Percentiles rank a stretch among this genome's conserved stretches.
Evolutionary conservation across 2,113 vertebrate species (phyloP).

Genomic region (Eclectus roratus): DNA sequence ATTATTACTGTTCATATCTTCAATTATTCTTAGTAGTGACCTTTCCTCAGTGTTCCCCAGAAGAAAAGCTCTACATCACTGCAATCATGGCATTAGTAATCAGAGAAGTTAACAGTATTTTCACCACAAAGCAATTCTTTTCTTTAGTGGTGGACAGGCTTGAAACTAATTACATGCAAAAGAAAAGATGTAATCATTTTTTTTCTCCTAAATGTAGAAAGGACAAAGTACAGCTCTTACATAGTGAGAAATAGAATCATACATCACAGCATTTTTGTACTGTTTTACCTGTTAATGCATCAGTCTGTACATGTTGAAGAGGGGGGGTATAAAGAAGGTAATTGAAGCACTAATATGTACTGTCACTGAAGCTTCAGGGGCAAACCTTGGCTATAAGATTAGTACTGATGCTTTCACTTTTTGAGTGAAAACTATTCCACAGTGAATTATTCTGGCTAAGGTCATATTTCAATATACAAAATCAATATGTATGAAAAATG

Average conservation of each 20-base stretch:
- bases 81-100: not conserved
- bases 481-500: not conserved
- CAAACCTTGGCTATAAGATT: not conserved
- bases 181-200: not conserved
- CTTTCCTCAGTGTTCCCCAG: not conserved
- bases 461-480: not conserved
- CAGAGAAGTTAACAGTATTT: not conserved
- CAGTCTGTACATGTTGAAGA: not conserved
- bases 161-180: not conserved
- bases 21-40: conserved; percentile 11
- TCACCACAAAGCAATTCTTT: not conserved
- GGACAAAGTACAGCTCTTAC: not conserved
- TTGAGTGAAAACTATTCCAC: not conserved
- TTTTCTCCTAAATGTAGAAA: not conserved
- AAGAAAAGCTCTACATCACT: not conserved
- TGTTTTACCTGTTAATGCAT: not conserved
- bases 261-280: not conserved
- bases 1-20: conserved; percentile 6
- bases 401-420: not conserved
- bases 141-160: not conserved
- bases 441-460: not conserved
- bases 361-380: not conserved
- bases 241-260: not conserved
- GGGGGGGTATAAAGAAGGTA: not conserved
- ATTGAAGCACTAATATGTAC: not conserved